A percentile compares a stretch with the other conserved stretches of the same genome.
phyloP scores from a whole-genome alignment of 53 echinoderm and acorn worm species.

The Apostichopus leukothele region DNA sequence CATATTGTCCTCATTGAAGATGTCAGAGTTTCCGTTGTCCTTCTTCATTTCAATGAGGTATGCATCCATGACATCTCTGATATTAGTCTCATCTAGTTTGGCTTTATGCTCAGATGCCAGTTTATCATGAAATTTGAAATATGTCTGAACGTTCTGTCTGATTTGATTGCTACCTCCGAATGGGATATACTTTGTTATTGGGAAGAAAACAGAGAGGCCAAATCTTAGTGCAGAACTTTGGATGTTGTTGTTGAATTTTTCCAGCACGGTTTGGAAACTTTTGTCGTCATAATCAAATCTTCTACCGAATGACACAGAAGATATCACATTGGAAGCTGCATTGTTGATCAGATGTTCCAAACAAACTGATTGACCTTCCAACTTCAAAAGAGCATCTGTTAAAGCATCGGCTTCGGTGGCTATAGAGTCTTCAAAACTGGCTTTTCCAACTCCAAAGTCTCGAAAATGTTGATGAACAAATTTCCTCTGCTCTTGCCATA shows the following conservation, averaged over 20 bases:
- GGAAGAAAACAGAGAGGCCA: conserved; percentile 13
- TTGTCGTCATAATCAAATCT: conserved; percentile 46
- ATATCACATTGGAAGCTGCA: conserved; percentile 42
- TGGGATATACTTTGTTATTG: conserved; percentile 2
- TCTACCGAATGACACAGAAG: neutral
- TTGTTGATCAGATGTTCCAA: neutral
- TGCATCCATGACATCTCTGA: neutral
- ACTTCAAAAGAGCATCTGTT: neutral
- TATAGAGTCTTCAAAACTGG: conserved; percentile 19
- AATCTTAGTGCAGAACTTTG: neutral
- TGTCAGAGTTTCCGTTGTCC: neutral
- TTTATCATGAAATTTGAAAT: neutral
- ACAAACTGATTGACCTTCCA: conserved; percentile 1
- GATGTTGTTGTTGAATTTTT: neutral
- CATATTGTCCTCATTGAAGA: conserved; percentile 35
- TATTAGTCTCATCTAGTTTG: neutral
- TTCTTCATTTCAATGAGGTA: neutral
- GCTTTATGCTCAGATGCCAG: neutral
- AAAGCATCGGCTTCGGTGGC: neutral
- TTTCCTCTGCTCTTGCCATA: conserved; percentile 38
- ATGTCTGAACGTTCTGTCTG: neutral
- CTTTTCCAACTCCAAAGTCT: conserved; percentile 23
- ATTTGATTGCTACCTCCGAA: neutral
- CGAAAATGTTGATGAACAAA: conserved; percentile 34
- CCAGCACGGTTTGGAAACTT: conserved; percentile 3